Conservation (phyloP, 2,797 vertebrate genomes). For the Cyclura pinguis region DNA sequence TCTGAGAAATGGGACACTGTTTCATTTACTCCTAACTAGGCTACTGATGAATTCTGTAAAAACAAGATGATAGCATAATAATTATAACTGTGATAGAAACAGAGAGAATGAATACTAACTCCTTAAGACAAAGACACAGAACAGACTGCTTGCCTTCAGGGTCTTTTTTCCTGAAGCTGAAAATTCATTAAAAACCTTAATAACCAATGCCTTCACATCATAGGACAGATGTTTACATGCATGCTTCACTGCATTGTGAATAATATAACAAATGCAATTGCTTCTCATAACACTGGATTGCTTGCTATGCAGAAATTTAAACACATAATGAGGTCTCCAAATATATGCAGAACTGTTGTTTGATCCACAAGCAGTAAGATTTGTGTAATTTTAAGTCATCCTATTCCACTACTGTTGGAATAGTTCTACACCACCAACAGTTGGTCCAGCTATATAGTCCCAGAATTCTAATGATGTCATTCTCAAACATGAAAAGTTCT, state of each 20-base stretch:
- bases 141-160: slow-evolving; percentile 40
- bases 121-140: slow-evolving; percentile 20
- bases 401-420: neutral
- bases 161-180: slow-evolving; percentile 39
- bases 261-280: slow-evolving; percentile 69
- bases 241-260: slow-evolving; percentile 70
- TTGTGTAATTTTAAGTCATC: slow-evolving; percentile 6
- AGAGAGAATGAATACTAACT: slow-evolving; percentile 21
- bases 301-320: slow-evolving; percentile 59
- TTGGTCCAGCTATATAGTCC: slow-evolving; percentile 14
- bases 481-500: slow-evolving; percentile 20
- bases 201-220: slow-evolving; percentile 36
- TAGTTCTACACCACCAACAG: neutral
- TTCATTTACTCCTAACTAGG: neutral
- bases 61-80: slow-evolving; percentile 14
- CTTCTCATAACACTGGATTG: slow-evolving; percentile 56
- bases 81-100: slow-evolving; percentile 16
- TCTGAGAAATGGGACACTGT: neutral
- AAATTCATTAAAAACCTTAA: slow-evolving; percentile 61
- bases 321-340: slow-evolving; percentile 10
- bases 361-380: slow-evolving; percentile 4
- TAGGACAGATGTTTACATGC: slow-evolving; percentile 71
- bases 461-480: slow-evolving; percentile 13
- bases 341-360: slow-evolving; percentile 37
- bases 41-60: slow-evolving; percentile 13